phyloP scores from a whole-genome alignment of 2,888 invertebrate genomes.

The Cephus rjabovi region DNA sequence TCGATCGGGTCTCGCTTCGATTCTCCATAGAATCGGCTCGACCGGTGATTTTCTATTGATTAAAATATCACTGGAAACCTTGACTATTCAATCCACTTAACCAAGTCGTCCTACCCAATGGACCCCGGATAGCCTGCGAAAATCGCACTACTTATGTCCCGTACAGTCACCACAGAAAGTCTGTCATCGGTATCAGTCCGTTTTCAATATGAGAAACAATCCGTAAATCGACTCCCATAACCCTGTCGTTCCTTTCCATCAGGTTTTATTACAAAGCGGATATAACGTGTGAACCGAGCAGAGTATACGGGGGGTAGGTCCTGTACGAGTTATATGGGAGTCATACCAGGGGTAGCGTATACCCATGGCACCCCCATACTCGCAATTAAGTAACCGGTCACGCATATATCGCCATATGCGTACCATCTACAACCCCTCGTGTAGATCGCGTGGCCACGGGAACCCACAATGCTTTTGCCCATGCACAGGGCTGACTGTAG shows the following conservation, averaged over 20 bases:
- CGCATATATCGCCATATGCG: background rate
- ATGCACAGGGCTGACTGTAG: slow-evolving; percentile 4
- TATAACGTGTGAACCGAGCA: background rate
- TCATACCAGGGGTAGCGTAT: background rate
- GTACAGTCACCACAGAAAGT: background rate
- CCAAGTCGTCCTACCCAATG: background rate
- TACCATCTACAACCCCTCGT: background rate
- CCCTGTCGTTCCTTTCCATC: background rate
- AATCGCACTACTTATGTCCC: background rate
- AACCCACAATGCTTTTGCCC: background rate
- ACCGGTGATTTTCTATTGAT: background rate
- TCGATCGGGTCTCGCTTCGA: background rate
- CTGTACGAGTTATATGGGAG: background rate
- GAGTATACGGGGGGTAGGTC: background rate
- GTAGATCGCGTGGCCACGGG: background rate
- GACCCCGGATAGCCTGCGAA: background rate
- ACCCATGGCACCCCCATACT: background rate
- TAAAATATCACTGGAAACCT: background rate
- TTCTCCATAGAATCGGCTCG: background rate
- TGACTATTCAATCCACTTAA: background rate
- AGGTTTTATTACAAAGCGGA: background rate
- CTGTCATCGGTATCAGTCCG: background rate
- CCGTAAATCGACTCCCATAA: background rate
- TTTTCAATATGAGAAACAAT: background rate
- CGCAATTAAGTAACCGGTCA: background rate